Conservation (phyloP, 1,140 invertebrate genomes). For the Brachionus koreanus region DNA sequence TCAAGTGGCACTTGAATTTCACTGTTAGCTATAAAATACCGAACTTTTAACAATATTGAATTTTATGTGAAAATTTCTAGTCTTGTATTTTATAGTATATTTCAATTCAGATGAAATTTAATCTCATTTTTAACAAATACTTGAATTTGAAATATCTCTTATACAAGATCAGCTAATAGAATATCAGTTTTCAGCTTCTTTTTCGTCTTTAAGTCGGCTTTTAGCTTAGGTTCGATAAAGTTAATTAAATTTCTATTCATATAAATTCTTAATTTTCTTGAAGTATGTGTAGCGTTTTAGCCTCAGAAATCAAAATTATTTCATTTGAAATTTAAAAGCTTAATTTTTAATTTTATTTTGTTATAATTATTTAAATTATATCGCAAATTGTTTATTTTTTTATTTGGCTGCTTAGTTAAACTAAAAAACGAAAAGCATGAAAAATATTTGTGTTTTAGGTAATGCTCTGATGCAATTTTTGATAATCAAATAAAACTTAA, state of each 20-base stretch:
- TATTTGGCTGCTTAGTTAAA: background rate
- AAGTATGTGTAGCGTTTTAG: too few relatives aligned
- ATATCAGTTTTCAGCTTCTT: background rate
- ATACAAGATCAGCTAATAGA: background rate
- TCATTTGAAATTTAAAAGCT: too few relatives aligned
- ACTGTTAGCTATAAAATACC: background rate
- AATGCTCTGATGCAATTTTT: background rate
- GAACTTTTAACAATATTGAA: background rate
- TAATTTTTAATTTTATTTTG: background rate
- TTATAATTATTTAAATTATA: background rate
- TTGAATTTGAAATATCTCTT: background rate
- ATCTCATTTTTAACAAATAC: background rate
- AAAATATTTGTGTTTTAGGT: background rate
- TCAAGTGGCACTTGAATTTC: background rate
- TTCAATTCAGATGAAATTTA: background rate
- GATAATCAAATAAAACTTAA: background rate
- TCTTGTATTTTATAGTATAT: background rate
- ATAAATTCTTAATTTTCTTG: too few relatives aligned
- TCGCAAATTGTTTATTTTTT: background rate
- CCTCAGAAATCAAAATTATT: too few relatives aligned
- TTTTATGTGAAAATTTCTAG: background rate
- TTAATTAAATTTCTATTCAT: too few relatives aligned
- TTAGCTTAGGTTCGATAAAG: background rate
- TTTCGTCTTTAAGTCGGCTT: background rate
- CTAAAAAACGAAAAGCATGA: background rate